Evolutionary conservation across 2,797 vertebrate genomes (phyloP).

Genomic region (Micrastur ruficollis): DNA sequence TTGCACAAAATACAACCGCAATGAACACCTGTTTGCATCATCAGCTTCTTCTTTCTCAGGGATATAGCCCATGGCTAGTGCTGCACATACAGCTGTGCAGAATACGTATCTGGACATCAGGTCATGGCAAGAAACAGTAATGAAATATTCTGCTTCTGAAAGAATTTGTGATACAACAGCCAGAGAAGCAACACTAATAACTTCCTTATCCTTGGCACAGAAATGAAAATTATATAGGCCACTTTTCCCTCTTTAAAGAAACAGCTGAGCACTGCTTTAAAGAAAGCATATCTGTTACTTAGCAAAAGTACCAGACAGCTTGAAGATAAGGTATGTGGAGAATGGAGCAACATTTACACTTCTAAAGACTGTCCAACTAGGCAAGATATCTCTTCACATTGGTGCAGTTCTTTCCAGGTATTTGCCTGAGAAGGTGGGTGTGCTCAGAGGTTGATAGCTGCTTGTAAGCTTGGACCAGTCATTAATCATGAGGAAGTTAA

Average conservation of each 20-base stretch:
- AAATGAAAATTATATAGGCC: not conserved
- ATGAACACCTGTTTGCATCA: not conserved
- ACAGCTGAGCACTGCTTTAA: not conserved
- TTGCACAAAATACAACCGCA: not conserved
- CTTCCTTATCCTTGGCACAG: not conserved
- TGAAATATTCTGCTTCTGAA: not conserved
- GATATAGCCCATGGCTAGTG: not conserved
- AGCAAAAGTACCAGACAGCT: not conserved
- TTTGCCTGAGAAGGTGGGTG: not conserved
- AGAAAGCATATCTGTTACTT: not conserved
- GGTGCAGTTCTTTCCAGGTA: not conserved
- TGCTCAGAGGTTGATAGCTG: not conserved
- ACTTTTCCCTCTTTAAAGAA: not conserved
- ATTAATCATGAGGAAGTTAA: not conserved
- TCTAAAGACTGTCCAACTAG: not conserved
- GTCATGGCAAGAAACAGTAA: not conserved
- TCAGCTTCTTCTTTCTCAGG: not conserved
- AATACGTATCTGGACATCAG: not conserved
- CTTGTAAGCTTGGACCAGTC: not conserved
- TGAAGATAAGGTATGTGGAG: not conserved
- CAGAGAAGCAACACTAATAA: not conserved
- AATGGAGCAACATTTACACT: not conserved
- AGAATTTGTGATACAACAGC: not conserved
- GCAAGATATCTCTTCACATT: not conserved
- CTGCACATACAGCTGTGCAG: not conserved